Conservation (phyloP, 2,797 vertebrate species). For the Platyrinchus mystaceus region DNA sequence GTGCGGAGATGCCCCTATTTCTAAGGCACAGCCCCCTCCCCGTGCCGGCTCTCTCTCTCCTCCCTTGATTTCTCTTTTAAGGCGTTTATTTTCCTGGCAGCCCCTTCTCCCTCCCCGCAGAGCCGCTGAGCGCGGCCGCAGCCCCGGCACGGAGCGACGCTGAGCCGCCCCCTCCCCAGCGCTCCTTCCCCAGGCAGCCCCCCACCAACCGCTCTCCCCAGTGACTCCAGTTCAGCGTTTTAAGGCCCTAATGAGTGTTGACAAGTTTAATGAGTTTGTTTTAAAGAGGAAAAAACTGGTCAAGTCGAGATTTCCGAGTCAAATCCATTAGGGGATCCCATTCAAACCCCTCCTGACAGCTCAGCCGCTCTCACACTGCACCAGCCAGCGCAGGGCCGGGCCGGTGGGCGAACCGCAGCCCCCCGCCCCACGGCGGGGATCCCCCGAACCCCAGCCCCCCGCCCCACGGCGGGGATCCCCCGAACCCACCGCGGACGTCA, state of each 20-base stretch:
- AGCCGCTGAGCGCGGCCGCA: neutral
- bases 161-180: neutral
- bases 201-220: constrained; percentile 60
- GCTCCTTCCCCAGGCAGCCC: neutral
- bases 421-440: neutral
- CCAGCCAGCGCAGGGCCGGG: neutral
- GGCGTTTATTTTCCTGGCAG: constrained; percentile 17
- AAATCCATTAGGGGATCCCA: constrained; percentile 78
- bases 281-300: constrained; percentile 85
- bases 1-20: neutral
- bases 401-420: neutral
- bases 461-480: neutral
- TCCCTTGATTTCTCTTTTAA: constrained; percentile 45
- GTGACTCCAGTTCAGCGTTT: constrained; percentile 79
- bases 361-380: constrained; percentile 33
- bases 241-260: constrained; percentile 92
- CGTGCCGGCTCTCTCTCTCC: constrained; percentile 2
- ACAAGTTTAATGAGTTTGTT: constrained; percentile 95
- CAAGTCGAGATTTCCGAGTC: constrained; percentile 93
- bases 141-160: neutral
- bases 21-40: neutral
- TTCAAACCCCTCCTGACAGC: constrained; percentile 67
- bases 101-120: neutral
- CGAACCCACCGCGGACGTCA: neutral
- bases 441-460: neutral